Conservation (phyloP, 2,797 vertebrate species). For the Pyrrhura leucotis region DNA sequence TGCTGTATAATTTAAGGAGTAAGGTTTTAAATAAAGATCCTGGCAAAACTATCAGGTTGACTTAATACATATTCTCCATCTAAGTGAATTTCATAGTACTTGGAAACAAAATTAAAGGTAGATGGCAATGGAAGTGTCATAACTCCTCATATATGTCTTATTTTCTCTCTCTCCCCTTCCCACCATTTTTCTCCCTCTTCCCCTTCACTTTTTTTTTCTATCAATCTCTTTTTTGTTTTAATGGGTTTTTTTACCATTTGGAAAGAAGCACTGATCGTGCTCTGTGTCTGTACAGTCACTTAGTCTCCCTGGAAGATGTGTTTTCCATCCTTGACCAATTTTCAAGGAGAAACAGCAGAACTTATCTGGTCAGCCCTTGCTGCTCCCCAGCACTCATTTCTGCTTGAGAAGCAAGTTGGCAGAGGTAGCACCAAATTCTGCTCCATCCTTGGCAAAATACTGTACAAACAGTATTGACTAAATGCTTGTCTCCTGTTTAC, state of each 20-base stretch:
- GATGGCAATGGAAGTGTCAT: background rate
- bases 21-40: conserved; percentile 4
- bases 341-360: background rate
- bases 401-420: background rate
- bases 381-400: background rate
- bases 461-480: background rate
- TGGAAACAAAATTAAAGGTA: background rate
- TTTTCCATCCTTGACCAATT: background rate
- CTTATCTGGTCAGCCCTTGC: background rate
- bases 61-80: background rate
- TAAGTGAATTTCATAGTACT: background rate
- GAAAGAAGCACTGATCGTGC: background rate
- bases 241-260: background rate
- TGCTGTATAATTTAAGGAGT: conserved; percentile 1
- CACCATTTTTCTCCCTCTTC: background rate
- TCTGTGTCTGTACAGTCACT: background rate
- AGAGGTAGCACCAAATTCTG: background rate
- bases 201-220: background rate
- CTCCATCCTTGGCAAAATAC: background rate
- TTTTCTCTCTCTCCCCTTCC: background rate
- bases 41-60: background rate
- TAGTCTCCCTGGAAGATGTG: background rate
- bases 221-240: background rate
- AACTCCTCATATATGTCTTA: background rate
- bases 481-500: background rate